phyloP scores from a whole-genome alignment of 2,113 vertebrate genomes.

The Felis catus region F.catus_Fca126_mat1.0 CM031412.1:82044501-82045000 shows the following conservation, averaged over 20 bases:
- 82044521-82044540: not conserved
- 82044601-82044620: accelerated
- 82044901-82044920: not conserved
- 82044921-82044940: accelerated
- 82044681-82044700: not conserved
- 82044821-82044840: slow-evolving; percentile 91
- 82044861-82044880: slow-evolving; percentile 83
- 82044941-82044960: not conserved
- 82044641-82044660: not conserved
- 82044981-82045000: not conserved
- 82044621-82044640: too few species aligned
- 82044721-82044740: too few species aligned
- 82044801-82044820: slow-evolving; percentile 97
- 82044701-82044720: not conserved
- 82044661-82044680: not conserved
- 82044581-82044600: accelerated
- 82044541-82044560: too few species aligned
- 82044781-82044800: slow-evolving; percentile 97
- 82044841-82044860: slow-evolving; percentile 92
- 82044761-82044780: slow-evolving; percentile 88
- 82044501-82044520: not conserved
- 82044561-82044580: not conserved
- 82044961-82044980: not conserved
- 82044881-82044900: not conserved
- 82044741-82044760: accelerated